Percentiles rank a stretch among this genome's conserved stretches.
phyloP scores from a whole-genome alignment of 2,113 vertebrate species.

The Pseudonaja textilis region DNA sequence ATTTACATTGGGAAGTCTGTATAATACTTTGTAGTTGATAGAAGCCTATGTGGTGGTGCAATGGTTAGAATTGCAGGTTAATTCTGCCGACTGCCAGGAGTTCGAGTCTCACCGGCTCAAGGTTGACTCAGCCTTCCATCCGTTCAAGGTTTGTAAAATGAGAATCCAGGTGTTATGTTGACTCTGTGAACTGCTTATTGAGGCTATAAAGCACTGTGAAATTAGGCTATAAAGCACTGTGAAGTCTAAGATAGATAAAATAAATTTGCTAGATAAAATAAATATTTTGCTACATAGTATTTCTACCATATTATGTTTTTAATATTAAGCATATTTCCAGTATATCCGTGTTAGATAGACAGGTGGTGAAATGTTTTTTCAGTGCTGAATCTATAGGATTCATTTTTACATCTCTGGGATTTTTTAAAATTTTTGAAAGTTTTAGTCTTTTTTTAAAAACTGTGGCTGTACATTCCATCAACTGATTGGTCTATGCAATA shows the following conservation, averaged over 20 bases:
- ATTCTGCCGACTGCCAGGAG: neutral
- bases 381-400: neutral
- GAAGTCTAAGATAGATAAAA: too few relatives aligned
- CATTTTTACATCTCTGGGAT: neutral
- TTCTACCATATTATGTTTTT: neutral
- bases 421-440: neutral
- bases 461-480: neutral
- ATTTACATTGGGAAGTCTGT: neutral
- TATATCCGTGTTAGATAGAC: neutral
- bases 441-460: neutral
- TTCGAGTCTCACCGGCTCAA: neutral
- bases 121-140: too few relatives aligned
- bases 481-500: neutral
- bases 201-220: too few relatives aligned
- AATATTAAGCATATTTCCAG: neutral
- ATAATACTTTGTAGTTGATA: neutral
- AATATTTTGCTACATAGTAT: neutral
- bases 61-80: neutral
- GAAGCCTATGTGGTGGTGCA: neutral
- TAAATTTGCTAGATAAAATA: neutral
- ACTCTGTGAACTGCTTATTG: too few relatives aligned
- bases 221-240: too few relatives aligned
- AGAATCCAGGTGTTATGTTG: too few relatives aligned
- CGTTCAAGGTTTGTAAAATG: too few relatives aligned
- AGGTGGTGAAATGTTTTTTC: neutral